Base-by-base conservation (phyloP, 2,113 vertebrate genomes). In the Peromyscus leucopus region DNA sequence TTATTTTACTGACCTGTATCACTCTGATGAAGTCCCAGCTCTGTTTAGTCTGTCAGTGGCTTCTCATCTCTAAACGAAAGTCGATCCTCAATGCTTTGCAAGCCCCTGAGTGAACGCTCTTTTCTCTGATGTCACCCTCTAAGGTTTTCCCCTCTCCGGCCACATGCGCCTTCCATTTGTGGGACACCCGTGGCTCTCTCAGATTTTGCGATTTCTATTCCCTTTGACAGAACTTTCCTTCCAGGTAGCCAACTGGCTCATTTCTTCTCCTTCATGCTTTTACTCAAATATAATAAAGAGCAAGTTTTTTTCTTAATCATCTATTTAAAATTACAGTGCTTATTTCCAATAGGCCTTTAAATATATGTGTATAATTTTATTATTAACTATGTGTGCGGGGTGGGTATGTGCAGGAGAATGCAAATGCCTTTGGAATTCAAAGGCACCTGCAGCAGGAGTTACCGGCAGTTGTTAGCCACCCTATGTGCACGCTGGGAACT, bases 21-120 rank as follows among this genome's bases (percentile, higher is more conserved):
- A 21, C 33, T 42, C 19, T 42, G 22, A 67, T 42, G 61, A 83
- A 51, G 74, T 55, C 33, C 65, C 46, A 59, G 16, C 59, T 48
- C 61, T 48, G 57, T 39, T 90, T 55, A 86, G 79, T 46, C 26
- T 48, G 86, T 87, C n/a, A 17, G 2, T 59, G 80, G 22, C n/a
- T 67, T 90, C n/a, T n/a, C 21, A 26, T 75, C 36, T 39, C 69
- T 88, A 55, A 94, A 84, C 82, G 89, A 88, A 92, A 94, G 5
- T 65, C 72, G 76, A 51, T 57, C 10, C 33, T 65, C 19, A 42
- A 19, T 46, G 89, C 55, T n/a, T 90, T 55, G 2, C 33, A 69
- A 76, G 80, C 26, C 46, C 12, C 31, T 31, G 3, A 19, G 61
- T 72, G 63, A 67, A 46, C 39, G 61, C 63, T 39, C 39, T 91